Conservation (phyloP, 2,888 invertebrate species). For the Bombylius major region DNA sequence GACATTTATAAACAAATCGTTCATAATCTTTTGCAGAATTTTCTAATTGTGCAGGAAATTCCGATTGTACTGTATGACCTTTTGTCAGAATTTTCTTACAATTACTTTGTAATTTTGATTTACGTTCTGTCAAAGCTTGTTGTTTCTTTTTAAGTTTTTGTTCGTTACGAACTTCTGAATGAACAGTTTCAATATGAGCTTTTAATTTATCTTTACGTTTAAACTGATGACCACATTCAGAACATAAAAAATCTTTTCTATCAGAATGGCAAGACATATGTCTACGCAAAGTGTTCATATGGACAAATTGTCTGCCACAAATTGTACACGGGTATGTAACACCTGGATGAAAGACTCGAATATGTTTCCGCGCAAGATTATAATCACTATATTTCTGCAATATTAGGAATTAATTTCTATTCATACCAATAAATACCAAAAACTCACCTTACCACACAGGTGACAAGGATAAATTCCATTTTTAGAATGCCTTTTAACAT, state of each 20-base stretch:
- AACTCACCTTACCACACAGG: constrained; percentile 48
- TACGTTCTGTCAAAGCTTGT: not conserved
- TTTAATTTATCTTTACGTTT: constrained; percentile 42
- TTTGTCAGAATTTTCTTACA: constrained; percentile 5
- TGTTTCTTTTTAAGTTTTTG: constrained; percentile 2
- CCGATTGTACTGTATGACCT: constrained; percentile 17
- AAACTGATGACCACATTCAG: constrained; percentile 63
- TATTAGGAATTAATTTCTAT: not conserved
- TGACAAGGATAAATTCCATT: constrained; percentile 57
- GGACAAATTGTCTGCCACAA: constrained; percentile 57
- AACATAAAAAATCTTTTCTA: constrained; percentile 57
- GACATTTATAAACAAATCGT: constrained; percentile 54
- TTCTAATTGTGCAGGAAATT: constrained; percentile 12
- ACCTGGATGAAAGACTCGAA: constrained; percentile 58
- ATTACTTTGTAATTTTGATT: not conserved
- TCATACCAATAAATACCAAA: not conserved
- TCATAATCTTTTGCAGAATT: constrained; percentile 50
- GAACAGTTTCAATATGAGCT: constrained; percentile 15
- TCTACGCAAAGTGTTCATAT: constrained; percentile 56
- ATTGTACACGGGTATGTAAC: constrained; percentile 52
- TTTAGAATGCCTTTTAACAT: constrained; percentile 49
- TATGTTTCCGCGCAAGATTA: constrained; percentile 57
- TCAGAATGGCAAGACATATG: constrained; percentile 47
- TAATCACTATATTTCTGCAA: constrained; percentile 50
- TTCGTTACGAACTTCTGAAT: constrained; percentile 11